Base-by-base conservation (phyloP, 2,797 vertebrate genomes). In the Micromesistius poutassou region DNA sequence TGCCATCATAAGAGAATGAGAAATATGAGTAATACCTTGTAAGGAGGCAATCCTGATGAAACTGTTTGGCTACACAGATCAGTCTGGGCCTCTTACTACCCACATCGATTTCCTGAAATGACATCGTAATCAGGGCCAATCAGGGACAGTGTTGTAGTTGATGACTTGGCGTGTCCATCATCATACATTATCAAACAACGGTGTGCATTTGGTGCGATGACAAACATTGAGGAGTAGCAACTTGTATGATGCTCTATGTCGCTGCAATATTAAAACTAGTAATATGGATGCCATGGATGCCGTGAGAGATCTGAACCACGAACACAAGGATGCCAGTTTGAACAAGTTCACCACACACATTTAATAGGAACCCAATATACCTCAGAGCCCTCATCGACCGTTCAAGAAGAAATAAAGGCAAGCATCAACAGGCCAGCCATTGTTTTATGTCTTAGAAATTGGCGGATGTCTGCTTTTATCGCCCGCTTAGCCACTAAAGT, bases 351-450 rank as follows among this genome's bases (percentile, higher is more conserved):
- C n/a, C 22, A 62, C 7, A n/a, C n/a, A 12, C n/a, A 68, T 12
- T 68, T 68, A 10, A 28, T 7, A 8, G 1, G 7, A 22, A 71
- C 3, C 38, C 31, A 35, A 72, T 71, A 62, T 75, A 36, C 71
- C 70, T 75, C 22, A 4, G 38, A 35, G 31, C 72, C 46, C 30
- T 36, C 28, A 50, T 55, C 10, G 40, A 25, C 25, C 25, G 10
- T 31, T 28, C 68, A 62, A 25, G 3, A 28, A 12, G 25, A 28
- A 28, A 68, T 38, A 55, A 71, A 31, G 19, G n/a, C 73, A 68
- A 74, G 62, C 55, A 74, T 16, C 68, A 74, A 78, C 25, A 74
- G 36, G 71, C 25, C 12, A 8, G 50, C 25, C 33, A 4, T 66
- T 66, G 31, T 22, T 75, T 75, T 33, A 30, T 25, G 55, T 62